phyloP scores from a whole-genome alignment of 2,888 invertebrate species.

The Pammene fasciana region DNA sequence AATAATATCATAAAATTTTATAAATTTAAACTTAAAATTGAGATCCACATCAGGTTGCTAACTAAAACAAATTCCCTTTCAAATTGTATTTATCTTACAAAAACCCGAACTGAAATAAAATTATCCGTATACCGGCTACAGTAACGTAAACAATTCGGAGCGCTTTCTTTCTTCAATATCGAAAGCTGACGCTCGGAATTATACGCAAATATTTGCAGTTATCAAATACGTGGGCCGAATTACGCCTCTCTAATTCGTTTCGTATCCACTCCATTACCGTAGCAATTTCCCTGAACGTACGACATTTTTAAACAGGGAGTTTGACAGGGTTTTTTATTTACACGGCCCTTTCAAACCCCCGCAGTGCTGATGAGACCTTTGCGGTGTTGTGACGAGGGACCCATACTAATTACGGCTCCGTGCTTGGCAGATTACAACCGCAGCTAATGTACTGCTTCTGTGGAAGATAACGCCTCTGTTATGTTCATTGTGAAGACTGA shows the following conservation, averaged over 20 bases:
- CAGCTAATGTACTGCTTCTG: conserved; percentile 47
- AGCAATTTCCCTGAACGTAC: conserved; percentile 24
- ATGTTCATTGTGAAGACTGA: conserved; percentile 20
- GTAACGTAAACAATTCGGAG: neutral
- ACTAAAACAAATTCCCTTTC: neutral
- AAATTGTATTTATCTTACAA: neutral
- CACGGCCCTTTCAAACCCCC: conserved; percentile 41
- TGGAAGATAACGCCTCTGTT: conserved; percentile 31
- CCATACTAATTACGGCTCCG: conserved; percentile 64
- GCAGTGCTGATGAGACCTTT: conserved; percentile 61
- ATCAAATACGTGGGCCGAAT: conserved; percentile 26
- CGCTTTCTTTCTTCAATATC: conserved; percentile 6
- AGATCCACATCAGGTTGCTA: neutral
- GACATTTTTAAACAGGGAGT: conserved; percentile 31
- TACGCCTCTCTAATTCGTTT: conserved; percentile 20
- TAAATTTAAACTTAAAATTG: neutral
- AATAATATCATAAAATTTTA: neutral
- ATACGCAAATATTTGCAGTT: conserved; percentile 24
- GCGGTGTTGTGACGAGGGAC: conserved; percentile 54
- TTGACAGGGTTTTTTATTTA: conserved; percentile 35
- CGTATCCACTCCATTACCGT: conserved; percentile 27
- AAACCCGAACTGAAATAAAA: conserved; percentile 1
- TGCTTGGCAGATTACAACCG: conserved; percentile 57
- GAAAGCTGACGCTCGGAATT: conserved; percentile 12
- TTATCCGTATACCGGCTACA: conserved; percentile 1